A percentile compares a stretch with the other conserved stretches of the same genome.
Evolutionary conservation across 53 echinoderm and acorn worm genomes (phyloP).

Genomic region (Hippasteria phrygiana): DNA sequence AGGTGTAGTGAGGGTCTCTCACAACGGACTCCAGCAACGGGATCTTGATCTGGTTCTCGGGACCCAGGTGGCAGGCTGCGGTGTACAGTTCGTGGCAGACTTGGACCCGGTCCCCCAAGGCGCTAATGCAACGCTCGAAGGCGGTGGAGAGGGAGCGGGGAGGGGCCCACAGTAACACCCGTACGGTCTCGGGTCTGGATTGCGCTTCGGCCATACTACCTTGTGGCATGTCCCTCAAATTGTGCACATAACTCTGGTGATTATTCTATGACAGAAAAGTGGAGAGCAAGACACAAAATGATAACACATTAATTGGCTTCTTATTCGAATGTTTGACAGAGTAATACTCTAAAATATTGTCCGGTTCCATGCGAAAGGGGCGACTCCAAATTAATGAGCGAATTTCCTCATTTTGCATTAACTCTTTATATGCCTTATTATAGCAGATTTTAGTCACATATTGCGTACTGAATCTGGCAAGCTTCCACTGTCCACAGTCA

Average conservation of each 20-base stretch:
- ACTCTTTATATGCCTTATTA: no score
- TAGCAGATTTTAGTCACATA: no score
- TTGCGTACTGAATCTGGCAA: no score
- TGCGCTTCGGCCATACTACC: conserved; percentile 7
- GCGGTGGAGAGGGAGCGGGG: conserved; percentile 95
- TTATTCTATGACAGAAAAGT: background rate
- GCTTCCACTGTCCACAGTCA: no score
- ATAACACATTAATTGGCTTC: no score
- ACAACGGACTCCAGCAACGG: conserved; percentile 71
- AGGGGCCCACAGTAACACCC: conserved; percentile 93
- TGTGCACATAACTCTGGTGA: background rate
- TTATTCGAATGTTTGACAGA: no score
- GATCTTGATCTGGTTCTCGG: conserved; percentile 83
- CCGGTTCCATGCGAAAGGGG: no score
- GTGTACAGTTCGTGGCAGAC: conserved; percentile 89
- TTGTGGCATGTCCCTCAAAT: background rate
- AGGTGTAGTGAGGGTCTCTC: conserved; percentile 76
- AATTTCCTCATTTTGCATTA: no score
- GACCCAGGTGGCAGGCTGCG: conserved; percentile 92
- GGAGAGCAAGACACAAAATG: background rate
- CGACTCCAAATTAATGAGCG: no score
- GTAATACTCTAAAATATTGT: no score
- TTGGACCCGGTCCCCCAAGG: conserved; percentile 72
- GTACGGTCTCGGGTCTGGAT: conserved; percentile 17
- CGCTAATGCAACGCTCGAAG: conserved; percentile 94